Conservation (phyloP, 2,888 invertebrate species). For the Saturnia japonica region DNA sequence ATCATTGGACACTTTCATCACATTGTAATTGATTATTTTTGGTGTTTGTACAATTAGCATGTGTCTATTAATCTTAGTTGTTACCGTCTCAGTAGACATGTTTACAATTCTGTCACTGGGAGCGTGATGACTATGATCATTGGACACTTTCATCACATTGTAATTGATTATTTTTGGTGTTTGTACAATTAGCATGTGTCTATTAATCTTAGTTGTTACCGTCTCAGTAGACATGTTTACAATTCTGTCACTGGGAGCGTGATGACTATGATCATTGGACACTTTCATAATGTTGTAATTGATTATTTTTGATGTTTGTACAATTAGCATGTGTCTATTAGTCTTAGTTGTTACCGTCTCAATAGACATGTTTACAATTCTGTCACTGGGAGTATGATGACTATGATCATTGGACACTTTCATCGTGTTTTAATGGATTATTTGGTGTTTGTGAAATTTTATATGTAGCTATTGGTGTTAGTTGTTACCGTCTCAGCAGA, state of each 20-base stretch:
- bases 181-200: no score
- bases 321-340: no score
- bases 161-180: not conserved
- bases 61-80: conserved; percentile 24
- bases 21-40: not conserved
- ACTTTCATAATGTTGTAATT: not conserved
- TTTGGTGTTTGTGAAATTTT: no score
- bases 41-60: not conserved
- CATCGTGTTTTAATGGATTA: not conserved
- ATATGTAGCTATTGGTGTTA: not conserved
- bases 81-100: conserved; percentile 29
- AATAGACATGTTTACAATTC: conserved; percentile 28
- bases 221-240: conserved; percentile 30
- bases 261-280: conserved; percentile 28
- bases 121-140: conserved; percentile 21
- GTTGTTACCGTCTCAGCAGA: conserved; percentile 15
- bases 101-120: conserved; percentile 31
- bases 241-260: conserved; percentile 40
- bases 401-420: not conserved
- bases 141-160: conserved; percentile 6
- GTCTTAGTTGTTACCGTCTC: conserved; percentile 24
- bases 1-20: not conserved
- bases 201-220: conserved; percentile 26
- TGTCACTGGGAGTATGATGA: conserved; percentile 33
- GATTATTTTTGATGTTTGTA: conserved; percentile 4